Base-by-base conservation (phyloP, 2,797 vertebrate genomes). In the Melanotaenia parkinsoni region DNA sequence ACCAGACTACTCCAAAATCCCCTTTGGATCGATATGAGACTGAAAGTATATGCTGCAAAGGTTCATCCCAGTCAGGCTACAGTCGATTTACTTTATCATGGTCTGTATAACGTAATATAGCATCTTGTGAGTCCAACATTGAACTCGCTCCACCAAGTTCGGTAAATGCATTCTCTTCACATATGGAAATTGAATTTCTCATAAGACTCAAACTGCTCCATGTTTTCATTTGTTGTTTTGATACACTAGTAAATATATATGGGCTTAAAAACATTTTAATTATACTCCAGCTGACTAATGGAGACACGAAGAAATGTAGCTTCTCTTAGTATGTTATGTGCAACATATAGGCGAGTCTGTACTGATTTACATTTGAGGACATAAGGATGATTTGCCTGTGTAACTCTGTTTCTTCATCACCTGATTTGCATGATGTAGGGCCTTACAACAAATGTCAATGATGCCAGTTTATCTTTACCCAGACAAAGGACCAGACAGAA, bases 11-110 rank as follows among this genome's bases (percentile, higher is more conserved):
- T 74, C 57, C 58, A 71, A 62, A 61, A 54, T 62, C 69, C 59
- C 60, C 45, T 58, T 75, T 80, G 61, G 57, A 82, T 74, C 47
- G 67, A 80, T 69, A 79, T 43, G 60, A 72, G 5, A 71, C 57
- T 71, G 30, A 77, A 82, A 78, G 81, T 78, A 74, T 68, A 79
- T 66, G 67, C 78, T 76, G 63, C 65, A 67, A 58, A 84, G 80
- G 30, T 59, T 63, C 53, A 72, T 85, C 74, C 40, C 70, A 54
- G 54, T 74, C 72, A 67, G 64, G 50, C 58, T 69, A 61, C 63
- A 67, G 70, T 73, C n/a, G 59, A 56, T 82, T 61, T 72, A 66
- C 59, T 79, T 58, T 18, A 57, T 72, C 45, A 59, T 77, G 73
- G 61, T 75, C 76, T 79, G 43, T 28, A 18, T 56, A 56, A 28